A percentile compares a stretch with the other conserved stretches of the same genome.
These are phyloP conservation scores for Anseranas semipalmata DNA, from an alignment of 2,113 vertebrate species.

Conservation along the genomic window DNA sequence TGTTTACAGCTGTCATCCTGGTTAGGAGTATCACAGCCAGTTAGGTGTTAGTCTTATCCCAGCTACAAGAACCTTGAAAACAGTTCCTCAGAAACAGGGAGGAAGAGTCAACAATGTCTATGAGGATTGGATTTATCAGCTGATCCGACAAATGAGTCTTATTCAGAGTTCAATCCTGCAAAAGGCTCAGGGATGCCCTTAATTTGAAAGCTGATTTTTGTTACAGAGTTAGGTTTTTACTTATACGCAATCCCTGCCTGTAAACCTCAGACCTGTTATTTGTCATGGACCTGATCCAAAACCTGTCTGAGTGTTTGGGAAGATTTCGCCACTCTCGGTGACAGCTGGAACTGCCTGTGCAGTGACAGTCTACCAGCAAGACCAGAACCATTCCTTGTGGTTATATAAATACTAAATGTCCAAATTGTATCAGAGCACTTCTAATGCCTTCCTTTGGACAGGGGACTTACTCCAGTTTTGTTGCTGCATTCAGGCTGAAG, in stretches of 20 bases:
- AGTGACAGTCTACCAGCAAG: background rate
- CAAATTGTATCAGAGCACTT: background rate
- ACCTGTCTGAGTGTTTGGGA: background rate
- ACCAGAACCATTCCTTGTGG: rapidly evolving
- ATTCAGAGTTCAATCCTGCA: background rate
- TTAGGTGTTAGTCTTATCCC: background rate
- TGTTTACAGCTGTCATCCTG: background rate
- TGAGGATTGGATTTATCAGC: background rate
- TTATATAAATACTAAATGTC: background rate
- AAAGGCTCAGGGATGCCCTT: background rate
- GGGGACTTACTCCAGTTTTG: background rate
- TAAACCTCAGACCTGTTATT: background rate
- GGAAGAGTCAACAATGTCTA: background rate
- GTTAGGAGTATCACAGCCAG: background rate
- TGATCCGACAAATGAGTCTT: background rate
- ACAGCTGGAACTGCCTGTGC: slow-evolving; percentile 3
- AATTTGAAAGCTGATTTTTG: background rate
- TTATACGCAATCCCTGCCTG: background rate
- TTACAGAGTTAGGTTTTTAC: background rate
- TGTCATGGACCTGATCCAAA: background rate
- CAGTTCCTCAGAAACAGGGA: background rate
- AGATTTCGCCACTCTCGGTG: background rate
- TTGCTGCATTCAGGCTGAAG: background rate
- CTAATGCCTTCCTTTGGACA: background rate
- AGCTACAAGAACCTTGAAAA: background rate